A percentile compares a stretch with the other conserved stretches of the same genome.
Conservation (phyloP, 2,797 vertebrate genomes). For the Potorous gilbertii region DNA sequence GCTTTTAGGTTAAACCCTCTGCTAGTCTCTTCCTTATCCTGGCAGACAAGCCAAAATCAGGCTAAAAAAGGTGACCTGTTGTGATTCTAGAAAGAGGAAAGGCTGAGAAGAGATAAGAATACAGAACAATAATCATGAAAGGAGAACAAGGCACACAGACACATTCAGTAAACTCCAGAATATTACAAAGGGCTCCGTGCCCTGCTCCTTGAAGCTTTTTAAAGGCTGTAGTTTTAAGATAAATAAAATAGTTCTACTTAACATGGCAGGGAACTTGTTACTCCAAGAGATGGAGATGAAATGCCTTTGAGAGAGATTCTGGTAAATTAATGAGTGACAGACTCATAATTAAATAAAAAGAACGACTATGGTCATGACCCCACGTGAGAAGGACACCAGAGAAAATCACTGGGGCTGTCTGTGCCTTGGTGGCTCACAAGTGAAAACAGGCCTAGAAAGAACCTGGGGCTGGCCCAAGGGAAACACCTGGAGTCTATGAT, state of each 20-base stretch:
- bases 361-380: not conserved
- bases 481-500: not conserved
- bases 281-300: not conserved
- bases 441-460: not conserved
- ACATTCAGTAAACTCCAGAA: not conserved
- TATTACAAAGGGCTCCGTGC: not conserved
- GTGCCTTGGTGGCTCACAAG: not conserved
- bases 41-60: not conserved
- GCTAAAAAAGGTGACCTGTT: not conserved
- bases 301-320: not conserved
- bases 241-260: not conserved
- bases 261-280: not conserved
- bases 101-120: not conserved
- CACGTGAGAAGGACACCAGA: not conserved
- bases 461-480: not conserved
- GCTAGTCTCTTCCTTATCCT: not conserved
- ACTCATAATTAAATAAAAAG: not conserved
- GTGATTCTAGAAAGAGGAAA: not conserved
- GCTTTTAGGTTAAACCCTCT: not conserved
- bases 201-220: not conserved
- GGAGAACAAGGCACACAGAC: not conserved
- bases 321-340: not conserved
- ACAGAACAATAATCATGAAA: not conserved
- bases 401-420: not conserved
- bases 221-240: not conserved